Base-by-base conservation (phyloP, 2,113 vertebrate genomes). In the Burhinus bistriatus region DNA sequence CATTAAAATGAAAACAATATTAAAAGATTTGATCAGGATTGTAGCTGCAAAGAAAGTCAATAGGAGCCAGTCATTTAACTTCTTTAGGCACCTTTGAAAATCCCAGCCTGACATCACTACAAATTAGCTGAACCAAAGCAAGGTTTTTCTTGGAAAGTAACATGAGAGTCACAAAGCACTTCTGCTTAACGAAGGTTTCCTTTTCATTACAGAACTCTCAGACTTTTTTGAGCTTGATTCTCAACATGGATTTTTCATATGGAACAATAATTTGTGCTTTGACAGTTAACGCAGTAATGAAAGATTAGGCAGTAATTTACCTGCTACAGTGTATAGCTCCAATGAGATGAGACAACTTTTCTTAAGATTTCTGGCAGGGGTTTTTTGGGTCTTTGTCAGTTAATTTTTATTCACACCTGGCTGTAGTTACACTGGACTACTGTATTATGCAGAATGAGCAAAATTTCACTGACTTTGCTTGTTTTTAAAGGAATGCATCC, bases 151-250 rank as follows among this genome's bases (percentile, higher is more conserved):
- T 64, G 25, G n/a, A 70, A 81, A 91, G 76, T 77, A 83, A 68
- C 52, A 75, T 11, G 30, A 84, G 29, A 93, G 21, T 79, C 76
- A 83, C 58, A 91, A 91, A 91, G 69, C 69, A 79, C 47, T 93
- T 89, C 77, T 91, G 52, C 36, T 82, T 91, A 87, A 93, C 26
- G 91, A 95, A 91, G 83, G 69, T 96, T 93, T 95, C 84, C 11
- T 91, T 94, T 87, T 76, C 11, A 0, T 87, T 93, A 79, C n/a
- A 83, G 73, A 81, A 29, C 34, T 87, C 54, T 75, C n/a, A 58
- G 69, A 76, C 30, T n/a, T 87, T 89, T 94, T 78, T 59, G 16
- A 93, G 52, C 32, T 82, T 27, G n/a, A 76, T 87, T 87, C 78
- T 92, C 57, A 57, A 87, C 18, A 68, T 23, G 69, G 58, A 91